Conservation (phyloP, 2,797 vertebrate species). For the Champsocephalus esox region DNA sequence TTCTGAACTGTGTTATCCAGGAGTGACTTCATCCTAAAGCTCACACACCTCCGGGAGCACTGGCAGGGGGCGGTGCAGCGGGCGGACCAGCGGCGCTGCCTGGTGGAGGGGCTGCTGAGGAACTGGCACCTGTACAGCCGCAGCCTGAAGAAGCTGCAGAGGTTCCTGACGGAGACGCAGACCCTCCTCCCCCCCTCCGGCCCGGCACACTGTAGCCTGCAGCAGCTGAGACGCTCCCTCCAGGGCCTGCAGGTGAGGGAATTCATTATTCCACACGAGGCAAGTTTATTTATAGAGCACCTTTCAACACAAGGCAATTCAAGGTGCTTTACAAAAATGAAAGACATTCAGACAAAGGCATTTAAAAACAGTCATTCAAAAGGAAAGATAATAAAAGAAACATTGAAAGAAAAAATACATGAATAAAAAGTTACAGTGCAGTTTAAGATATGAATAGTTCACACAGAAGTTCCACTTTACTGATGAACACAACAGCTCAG, state of each 20-base stretch:
- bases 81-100: slow-evolving; percentile 83
- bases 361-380: too few relatives aligned
- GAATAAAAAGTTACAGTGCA: too few relatives aligned
- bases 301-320: too few relatives aligned
- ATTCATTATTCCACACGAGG: too few relatives aligned
- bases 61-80: slow-evolving; percentile 87
- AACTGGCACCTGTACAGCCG: slow-evolving; percentile 87
- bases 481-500: too few relatives aligned
- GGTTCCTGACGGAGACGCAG: slow-evolving; percentile 79
- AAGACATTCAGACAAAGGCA: too few relatives aligned
- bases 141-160: slow-evolving; percentile 83
- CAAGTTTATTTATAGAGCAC: too few relatives aligned
- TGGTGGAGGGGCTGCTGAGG: slow-evolving; percentile 83
- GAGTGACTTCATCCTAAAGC: slow-evolving; percentile 89
- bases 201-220: slow-evolving; percentile 80
- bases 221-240: slow-evolving; percentile 81
- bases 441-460: too few relatives aligned
- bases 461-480: too few relatives aligned
- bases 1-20: slow-evolving; percentile 64
- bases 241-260: slow-evolving; percentile 87
- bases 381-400: too few relatives aligned
- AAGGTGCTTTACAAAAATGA: too few relatives aligned
- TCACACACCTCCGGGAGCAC: slow-evolving; percentile 86
- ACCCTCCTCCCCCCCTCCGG: slow-evolving; percentile 75
- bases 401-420: too few relatives aligned